Evolutionary conservation across 2,113 vertebrate genomes (phyloP).

Genomic region (Eclectus roratus): DNA sequence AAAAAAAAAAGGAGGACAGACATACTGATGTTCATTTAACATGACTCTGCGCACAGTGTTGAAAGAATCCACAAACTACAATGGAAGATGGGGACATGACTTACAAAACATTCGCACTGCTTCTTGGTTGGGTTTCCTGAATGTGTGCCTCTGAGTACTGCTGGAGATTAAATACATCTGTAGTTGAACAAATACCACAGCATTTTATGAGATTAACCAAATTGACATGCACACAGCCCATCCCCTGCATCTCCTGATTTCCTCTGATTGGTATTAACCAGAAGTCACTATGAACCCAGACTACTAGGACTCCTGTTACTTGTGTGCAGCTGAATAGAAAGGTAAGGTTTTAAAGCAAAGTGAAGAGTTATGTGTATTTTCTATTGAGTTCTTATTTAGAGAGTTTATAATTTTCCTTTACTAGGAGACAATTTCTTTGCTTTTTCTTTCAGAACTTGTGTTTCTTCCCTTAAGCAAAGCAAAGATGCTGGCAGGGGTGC

Average conservation of each 20-base stretch:
- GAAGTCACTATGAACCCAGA: background rate
- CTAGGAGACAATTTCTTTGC: background rate
- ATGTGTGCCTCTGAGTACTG: background rate
- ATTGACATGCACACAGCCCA: accelerated
- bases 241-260: background rate
- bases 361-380: background rate
- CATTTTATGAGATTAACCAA: background rate
- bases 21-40: background rate
- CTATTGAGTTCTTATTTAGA: background rate
- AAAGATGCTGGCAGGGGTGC: background rate
- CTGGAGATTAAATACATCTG: background rate
- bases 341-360: background rate
- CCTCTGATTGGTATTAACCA: background rate
- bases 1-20: background rate
- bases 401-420: background rate
- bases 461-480: background rate
- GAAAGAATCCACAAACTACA: background rate
- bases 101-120: background rate
- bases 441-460: background rate
- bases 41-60: accelerated
- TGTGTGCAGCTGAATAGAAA: background rate
- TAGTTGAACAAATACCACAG: background rate
- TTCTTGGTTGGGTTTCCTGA: background rate
- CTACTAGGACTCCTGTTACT: background rate
- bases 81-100: background rate